A percentile compares a stretch with the other conserved stretches of the same genome.
phyloP scores from a whole-genome alignment of 2,797 vertebrate species.

The Moxostoma hubbsi region DNA sequence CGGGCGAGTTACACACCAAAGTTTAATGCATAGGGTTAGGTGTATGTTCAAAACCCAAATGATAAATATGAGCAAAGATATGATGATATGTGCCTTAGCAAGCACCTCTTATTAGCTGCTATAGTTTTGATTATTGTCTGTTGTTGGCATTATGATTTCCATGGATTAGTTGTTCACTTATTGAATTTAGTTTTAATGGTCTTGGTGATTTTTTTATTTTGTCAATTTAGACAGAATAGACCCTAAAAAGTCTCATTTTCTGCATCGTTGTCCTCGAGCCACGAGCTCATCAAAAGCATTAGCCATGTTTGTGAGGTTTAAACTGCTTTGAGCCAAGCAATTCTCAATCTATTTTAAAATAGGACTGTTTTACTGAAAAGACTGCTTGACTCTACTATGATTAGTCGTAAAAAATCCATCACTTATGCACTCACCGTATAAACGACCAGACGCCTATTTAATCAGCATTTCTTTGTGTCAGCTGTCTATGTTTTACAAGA shows the following conservation, averaged over 20 bases:
- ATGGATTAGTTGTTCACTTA: not conserved
- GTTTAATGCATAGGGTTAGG: too few species aligned
- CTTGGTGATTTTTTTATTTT: not conserved
- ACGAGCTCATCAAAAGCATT: not conserved
- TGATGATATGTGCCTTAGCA: too few species aligned
- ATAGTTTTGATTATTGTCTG: too few species aligned
- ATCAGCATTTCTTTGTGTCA: conserved; percentile 26
- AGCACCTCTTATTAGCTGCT: too few species aligned
- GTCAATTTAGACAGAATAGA: not conserved
- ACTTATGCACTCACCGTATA: conserved; percentile 13
- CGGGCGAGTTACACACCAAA: too few species aligned
- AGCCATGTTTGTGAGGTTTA: conserved; percentile 4
- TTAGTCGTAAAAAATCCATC: conserved; percentile 42
- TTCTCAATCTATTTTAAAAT: not conserved
- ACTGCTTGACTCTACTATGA: conserved; percentile 32
- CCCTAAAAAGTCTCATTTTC: not conserved
- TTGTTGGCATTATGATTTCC: not conserved
- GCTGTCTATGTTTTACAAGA: conserved; percentile 26
- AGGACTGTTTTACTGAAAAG: conserved; percentile 13
- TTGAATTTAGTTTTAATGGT: not conserved
- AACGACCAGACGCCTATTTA: conserved; percentile 15
- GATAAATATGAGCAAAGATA: too few species aligned
- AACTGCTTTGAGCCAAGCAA: not conserved
- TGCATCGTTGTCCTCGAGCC: not conserved
- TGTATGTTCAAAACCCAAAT: not conserved